Evolutionary conservation across 2,113 vertebrate species (phyloP).

Genomic region (Paramisgurnus dabryanus): DNA sequence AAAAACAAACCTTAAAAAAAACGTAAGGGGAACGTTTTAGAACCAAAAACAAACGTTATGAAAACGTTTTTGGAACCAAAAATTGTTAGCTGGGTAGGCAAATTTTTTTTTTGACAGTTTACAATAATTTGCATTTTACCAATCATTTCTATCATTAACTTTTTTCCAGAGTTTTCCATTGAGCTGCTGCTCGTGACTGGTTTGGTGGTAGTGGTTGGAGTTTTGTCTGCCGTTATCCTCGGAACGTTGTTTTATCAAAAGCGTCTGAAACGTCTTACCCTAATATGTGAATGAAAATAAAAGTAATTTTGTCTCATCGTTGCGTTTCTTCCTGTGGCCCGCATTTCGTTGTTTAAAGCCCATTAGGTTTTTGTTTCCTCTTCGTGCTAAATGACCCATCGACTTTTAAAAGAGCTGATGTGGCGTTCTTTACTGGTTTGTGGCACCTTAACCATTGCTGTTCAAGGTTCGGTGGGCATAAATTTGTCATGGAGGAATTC

Average conservation of each 20-base stretch:
- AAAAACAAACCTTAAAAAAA: no score
- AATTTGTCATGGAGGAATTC: no score
- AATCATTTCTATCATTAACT: no score
- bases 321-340: background rate
- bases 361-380: slow-evolving; percentile 24
- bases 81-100: no score
- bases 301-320: background rate
- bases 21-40: no score
- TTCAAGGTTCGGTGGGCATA: background rate
- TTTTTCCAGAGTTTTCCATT: background rate
- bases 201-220: slow-evolving; percentile 31
- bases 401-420: slow-evolving; percentile 11
- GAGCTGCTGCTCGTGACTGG: slow-evolving; percentile 43
- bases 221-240: slow-evolving; percentile 29
- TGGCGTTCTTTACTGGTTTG: slow-evolving; percentile 33
- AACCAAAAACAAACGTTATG: no score
- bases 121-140: background rate
- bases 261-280: background rate
- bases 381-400: slow-evolving; percentile 17
- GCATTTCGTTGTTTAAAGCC: slow-evolving; percentile 12
- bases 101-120: no score
- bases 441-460: background rate
- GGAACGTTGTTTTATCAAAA: slow-evolving; percentile 34
- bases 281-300: slow-evolving; percentile 6
- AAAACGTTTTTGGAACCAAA: no score